phyloP scores from a whole-genome alignment of 1,140 invertebrate genomes.

The Neodiprion lecontei region DNA sequence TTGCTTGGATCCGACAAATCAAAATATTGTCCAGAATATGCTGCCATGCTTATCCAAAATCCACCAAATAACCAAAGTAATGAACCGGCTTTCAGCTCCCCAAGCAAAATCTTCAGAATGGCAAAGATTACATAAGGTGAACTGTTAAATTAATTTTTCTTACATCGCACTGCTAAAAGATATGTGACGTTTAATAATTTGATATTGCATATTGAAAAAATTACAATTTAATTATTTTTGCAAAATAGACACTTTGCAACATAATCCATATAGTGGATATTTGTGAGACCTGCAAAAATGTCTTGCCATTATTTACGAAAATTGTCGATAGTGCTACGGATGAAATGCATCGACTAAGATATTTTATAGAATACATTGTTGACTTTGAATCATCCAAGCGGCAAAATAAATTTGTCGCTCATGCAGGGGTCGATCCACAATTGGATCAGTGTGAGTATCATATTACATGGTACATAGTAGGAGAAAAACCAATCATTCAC shows the following conservation, averaged over 20 bases:
- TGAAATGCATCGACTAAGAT: conserved; percentile 66
- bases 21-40: conserved; percentile 64
- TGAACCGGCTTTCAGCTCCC: conserved; percentile 54
- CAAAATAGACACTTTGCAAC: conserved; percentile 69
- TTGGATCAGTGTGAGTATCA: conserved; percentile 70
- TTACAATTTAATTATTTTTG: conserved; percentile 29
- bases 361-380: conserved; percentile 65
- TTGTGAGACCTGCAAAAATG: conserved; percentile 58
- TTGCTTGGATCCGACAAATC: conserved; percentile 64
- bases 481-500: background rate
- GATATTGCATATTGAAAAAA: conserved; percentile 9
- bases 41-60: conserved; percentile 67
- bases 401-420: conserved; percentile 71
- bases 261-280: conserved; percentile 71
- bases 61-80: conserved; percentile 58
- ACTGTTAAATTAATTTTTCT: conserved; percentile 29
- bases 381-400: conserved; percentile 73
- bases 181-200: conserved; percentile 18
- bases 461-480: conserved; percentile 6
- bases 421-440: conserved; percentile 70
- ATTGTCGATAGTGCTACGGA: conserved; percentile 63
- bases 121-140: conserved; percentile 70
- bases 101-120: conserved; percentile 71
- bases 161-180: conserved; percentile 19
- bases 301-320: conserved; percentile 64